A percentile compares a stretch with the other conserved stretches of the same genome.
These are phyloP conservation scores for Sturnus vulgaris DNA, from an alignment of 2,113 vertebrate genomes.

Conservation along the genomic window DNA sequence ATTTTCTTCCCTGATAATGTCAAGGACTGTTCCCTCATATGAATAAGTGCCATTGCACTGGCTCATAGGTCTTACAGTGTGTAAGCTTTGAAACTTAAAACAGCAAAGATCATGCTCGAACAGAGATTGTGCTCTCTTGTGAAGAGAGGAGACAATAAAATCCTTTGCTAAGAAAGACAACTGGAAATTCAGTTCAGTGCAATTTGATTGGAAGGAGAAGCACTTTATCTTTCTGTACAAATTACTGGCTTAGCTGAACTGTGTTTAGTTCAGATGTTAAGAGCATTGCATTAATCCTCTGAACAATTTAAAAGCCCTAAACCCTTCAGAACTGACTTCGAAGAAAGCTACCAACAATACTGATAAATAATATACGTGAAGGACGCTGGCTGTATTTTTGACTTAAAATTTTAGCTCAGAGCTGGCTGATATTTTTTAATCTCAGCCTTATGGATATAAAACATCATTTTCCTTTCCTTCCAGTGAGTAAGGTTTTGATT, in stretches of 20 bases:
- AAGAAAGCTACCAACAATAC: not conserved
- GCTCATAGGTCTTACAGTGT: not conserved
- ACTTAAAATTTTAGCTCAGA: not conserved
- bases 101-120: fast-evolving
- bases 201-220: conserved; percentile 32
- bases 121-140: not conserved
- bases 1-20: not conserved
- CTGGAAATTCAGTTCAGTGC: not conserved
- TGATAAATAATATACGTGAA: not conserved
- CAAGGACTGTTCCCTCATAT: not conserved
- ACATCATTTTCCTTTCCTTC: not conserved
- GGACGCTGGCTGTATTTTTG: not conserved
- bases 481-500: not conserved
- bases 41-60: not conserved
- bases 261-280: conserved; percentile 37
- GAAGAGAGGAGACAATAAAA: conserved; percentile 16
- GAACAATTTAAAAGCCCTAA: conserved; percentile 45
- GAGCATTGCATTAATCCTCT: conserved; percentile 47
- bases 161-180: not conserved
- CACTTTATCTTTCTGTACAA: conserved; percentile 24
- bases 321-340: not conserved
- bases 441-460: not conserved
- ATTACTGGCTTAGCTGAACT: conserved; percentile 34
- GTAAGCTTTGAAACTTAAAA: not conserved
- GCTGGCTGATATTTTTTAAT: not conserved